Conservation (phyloP, 2,113 vertebrate species). For the Phasianus colchicus region DNA sequence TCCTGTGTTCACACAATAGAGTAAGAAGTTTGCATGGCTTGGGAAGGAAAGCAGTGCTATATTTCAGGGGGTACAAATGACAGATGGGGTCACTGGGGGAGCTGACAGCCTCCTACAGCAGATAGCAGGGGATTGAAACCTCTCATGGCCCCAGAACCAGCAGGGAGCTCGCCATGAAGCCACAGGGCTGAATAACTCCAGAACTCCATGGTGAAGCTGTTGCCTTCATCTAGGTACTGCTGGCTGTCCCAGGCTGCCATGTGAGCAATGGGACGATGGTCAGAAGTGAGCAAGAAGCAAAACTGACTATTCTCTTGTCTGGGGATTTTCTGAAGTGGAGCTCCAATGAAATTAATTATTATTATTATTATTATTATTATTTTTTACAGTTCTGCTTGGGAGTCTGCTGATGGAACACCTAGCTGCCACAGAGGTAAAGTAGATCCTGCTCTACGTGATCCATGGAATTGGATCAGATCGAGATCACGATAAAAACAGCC, state of each 20-base stretch:
- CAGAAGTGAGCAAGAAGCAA: not conserved
- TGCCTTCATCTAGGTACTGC: not conserved
- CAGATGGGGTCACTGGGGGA: not conserved
- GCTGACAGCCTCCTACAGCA: not conserved
- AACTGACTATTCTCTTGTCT: not conserved
- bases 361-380: not conserved
- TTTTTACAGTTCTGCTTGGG: not conserved
- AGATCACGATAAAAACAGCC: not conserved
- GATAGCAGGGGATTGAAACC: not conserved
- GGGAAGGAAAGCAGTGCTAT: not conserved
- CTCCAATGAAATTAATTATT: not conserved
- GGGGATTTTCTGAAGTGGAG: not conserved
- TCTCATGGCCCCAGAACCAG: not conserved
- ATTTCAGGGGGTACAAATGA: not conserved
- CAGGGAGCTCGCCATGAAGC: not conserved
- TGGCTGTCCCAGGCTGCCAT: accelerated
- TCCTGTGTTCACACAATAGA: not conserved
- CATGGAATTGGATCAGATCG: not conserved
- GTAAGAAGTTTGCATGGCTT: accelerated
- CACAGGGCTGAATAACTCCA: not conserved
- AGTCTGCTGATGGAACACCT: not conserved
- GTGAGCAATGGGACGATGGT: accelerated
- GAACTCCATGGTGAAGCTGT: not conserved
- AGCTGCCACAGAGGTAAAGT: not conserved
- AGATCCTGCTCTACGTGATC: not conserved